These are phyloP conservation scores for Aphis craccivora DNA, from an alignment of 1,140 invertebrate species.

Conservation along the genomic window DNA sequence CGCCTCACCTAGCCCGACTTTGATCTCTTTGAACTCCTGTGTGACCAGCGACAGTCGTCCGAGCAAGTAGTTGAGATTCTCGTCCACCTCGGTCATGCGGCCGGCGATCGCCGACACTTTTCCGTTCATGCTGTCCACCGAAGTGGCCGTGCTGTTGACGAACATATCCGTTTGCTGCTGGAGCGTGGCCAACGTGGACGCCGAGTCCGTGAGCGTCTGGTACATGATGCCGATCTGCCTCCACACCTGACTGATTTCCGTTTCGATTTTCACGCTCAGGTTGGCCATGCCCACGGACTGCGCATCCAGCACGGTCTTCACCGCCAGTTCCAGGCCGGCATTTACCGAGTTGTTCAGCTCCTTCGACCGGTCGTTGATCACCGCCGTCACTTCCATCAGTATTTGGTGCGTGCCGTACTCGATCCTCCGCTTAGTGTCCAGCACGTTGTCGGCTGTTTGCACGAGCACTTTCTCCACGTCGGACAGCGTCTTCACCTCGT, in stretches of 20 bases:
- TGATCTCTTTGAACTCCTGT: constrained; percentile 86
- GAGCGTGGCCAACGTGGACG: constrained; percentile 76
- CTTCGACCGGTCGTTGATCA: constrained; percentile 72
- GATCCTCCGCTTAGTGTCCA: constrained; percentile 83
- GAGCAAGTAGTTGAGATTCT: constrained; percentile 84
- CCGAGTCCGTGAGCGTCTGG: constrained; percentile 79
- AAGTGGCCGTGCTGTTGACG: constrained; percentile 81
- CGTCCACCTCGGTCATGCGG: constrained; percentile 81
- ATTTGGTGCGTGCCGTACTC: constrained; percentile 87
- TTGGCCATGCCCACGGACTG: constrained; percentile 78
- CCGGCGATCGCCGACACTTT: constrained; percentile 82
- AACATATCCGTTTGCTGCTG: constrained; percentile 81
- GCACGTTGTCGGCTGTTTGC: constrained; percentile 82
- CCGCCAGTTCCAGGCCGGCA: constrained; percentile 75
- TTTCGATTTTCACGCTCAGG: constrained; percentile 78
- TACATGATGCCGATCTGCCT: constrained; percentile 74
- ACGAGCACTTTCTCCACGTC: constrained; percentile 83
- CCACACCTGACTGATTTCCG: constrained; percentile 77
- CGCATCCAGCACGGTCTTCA: constrained; percentile 75
- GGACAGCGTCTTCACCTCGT: constrained; percentile 65
- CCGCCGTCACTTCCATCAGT: constrained; percentile 77
- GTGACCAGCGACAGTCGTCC: constrained; percentile 82
- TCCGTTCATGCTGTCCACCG: constrained; percentile 80
- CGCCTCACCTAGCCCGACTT: constrained; percentile 74
- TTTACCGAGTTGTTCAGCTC: constrained; percentile 75